phyloP scores from a whole-genome alignment of 2,888 invertebrate genomes.

The Melangyna quadrimaculata region DNA sequence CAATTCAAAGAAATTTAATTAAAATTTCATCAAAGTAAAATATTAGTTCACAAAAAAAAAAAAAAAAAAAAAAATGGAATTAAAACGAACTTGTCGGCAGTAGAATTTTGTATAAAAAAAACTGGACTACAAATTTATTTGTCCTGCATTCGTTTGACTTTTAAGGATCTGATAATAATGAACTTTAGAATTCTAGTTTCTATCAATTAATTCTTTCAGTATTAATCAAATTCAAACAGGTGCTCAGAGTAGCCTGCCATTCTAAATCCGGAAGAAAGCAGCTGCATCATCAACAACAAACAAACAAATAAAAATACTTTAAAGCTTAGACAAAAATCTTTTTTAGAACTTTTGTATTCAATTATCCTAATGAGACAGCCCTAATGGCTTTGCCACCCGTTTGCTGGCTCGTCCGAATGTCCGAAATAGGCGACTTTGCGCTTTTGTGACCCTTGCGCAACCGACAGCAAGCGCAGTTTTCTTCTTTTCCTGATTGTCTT shows the following conservation, averaged over 20 bases:
- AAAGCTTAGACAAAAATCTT: not conserved
- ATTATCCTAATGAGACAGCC: constrained; percentile 70
- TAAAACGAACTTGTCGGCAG: too few species aligned
- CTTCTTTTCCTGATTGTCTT: not conserved
- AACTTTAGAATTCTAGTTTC: not conserved
- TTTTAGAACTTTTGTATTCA: constrained; percentile 30
- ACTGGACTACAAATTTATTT: too few species aligned
- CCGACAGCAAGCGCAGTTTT: not conserved
- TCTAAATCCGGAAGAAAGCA: not conserved
- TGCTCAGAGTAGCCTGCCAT: not conserved
- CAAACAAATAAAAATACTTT: not conserved
- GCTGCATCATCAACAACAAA: constrained; percentile 1
- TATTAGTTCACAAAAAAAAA: too few species aligned
- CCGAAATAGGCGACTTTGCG: constrained; percentile 56
- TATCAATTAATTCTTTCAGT: not conserved
- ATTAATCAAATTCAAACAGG: constrained; percentile 3
- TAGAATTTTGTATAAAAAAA: too few species aligned
- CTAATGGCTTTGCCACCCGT: constrained; percentile 29
- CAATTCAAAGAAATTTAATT: too few species aligned
- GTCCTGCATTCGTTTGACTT: not conserved
- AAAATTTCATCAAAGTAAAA: too few species aligned
- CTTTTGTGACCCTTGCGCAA: constrained; percentile 46
- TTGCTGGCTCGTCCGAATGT: not conserved
- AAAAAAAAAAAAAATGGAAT: too few species aligned
- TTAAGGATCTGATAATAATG: not conserved